Evolutionary conservation across 2,113 vertebrate species (phyloP).

Genomic region (Leptodactylus fuscus): DNA sequence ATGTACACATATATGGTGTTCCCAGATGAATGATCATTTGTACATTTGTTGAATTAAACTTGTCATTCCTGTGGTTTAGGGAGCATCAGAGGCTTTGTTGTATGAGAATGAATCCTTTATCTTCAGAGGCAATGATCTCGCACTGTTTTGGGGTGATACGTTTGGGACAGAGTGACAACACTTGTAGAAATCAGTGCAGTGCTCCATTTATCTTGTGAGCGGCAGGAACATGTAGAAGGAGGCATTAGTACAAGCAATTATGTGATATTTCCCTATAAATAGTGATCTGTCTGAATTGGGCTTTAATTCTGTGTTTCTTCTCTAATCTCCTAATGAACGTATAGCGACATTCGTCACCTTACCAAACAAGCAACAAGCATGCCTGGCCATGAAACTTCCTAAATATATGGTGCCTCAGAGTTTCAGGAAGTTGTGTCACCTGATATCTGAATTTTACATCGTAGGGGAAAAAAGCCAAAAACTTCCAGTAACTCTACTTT

Average conservation of each 20-base stretch:
- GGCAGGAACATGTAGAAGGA: background rate
- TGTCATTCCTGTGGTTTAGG: background rate
- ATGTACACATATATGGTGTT: slow-evolving; percentile 1
- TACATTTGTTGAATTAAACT: background rate
- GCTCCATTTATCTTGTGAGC: slow-evolving; percentile 1
- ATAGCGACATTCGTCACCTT: background rate
- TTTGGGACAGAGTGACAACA: background rate
- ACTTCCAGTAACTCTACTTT: background rate
- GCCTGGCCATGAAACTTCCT: background rate
- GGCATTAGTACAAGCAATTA: slow-evolving; percentile 18
- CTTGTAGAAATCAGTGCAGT: slow-evolving; percentile 24
- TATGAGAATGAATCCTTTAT: background rate
- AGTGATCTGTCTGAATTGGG: background rate
- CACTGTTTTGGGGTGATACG: background rate
- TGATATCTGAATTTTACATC: background rate
- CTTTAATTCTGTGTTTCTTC: background rate
- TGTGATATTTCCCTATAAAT: background rate
- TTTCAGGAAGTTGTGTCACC: background rate
- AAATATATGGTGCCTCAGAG: background rate
- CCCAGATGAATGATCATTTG: background rate
- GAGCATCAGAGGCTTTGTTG: background rate
- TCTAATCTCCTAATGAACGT: slow-evolving; percentile 6
- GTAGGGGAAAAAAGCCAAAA: no score
- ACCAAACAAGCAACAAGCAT: background rate
- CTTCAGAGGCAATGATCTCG: background rate